Conservation (phyloP, 2,797 vertebrate species). For the Falco berigora region DNA sequence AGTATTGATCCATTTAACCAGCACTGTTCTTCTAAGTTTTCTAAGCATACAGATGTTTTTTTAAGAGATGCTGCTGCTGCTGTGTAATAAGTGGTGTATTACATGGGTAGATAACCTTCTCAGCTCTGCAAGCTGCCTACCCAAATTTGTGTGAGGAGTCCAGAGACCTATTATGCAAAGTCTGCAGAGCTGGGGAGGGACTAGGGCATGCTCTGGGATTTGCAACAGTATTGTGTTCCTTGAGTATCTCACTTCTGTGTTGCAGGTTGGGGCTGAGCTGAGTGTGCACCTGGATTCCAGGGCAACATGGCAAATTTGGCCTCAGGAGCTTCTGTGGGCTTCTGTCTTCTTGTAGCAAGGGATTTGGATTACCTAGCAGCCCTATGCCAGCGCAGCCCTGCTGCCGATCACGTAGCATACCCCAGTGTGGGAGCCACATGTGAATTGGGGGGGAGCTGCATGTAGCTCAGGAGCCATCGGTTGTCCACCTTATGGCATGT, state of each 20-base stretch:
- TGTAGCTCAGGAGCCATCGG: background rate
- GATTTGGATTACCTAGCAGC: background rate
- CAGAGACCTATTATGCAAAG: background rate
- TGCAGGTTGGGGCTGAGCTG: background rate
- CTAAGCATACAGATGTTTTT: background rate
- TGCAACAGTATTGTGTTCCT: background rate
- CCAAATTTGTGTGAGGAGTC: background rate
- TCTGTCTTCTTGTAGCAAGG: background rate
- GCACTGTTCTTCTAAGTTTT: background rate
- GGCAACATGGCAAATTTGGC: background rate
- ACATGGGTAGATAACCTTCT: background rate
- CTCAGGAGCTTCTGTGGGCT: background rate
- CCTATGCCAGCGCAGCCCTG: background rate
- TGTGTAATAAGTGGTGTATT: background rate
- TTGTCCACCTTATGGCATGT: accelerated
- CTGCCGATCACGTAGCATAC: background rate
- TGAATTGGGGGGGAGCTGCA: background rate
- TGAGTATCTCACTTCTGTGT: accelerated
- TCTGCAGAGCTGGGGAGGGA: background rate
- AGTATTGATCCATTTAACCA: background rate
- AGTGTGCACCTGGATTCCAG: background rate
- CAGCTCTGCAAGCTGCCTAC: background rate
- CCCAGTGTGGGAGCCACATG: accelerated
- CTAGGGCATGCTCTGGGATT: background rate
- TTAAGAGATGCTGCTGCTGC: background rate